Evolutionary conservation across 2,797 vertebrate species (phyloP).

Genomic region (Alcedo quadribrachys): DNA sequence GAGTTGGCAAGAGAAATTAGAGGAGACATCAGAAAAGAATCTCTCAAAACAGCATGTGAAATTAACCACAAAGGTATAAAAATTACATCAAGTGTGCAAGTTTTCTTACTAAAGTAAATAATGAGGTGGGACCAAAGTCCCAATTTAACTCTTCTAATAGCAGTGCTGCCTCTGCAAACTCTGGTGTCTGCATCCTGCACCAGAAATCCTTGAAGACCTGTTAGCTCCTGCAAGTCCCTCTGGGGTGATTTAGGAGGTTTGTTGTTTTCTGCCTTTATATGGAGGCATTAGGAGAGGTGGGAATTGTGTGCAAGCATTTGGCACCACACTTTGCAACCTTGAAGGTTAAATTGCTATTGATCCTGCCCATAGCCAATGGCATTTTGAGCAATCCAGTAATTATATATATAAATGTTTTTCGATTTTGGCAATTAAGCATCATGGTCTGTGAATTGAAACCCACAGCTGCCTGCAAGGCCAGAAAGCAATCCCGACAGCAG

Average conservation of each 20-base stretch:
- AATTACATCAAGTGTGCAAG: rapidly evolving
- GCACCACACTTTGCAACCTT: neutral
- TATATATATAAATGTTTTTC: neutral
- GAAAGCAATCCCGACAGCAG: neutral
- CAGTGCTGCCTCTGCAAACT: neutral
- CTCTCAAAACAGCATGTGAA: neutral
- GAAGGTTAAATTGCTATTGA: neutral
- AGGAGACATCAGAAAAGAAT: neutral
- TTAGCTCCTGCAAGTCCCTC: neutral
- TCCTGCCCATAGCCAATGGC: neutral
- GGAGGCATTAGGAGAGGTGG: neutral
- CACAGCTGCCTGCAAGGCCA: neutral
- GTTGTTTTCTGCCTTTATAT: neutral
- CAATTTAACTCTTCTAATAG: neutral
- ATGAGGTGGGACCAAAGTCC: neutral
- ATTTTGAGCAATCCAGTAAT: neutral
- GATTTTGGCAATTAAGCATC: neutral
- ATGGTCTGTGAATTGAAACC: neutral
- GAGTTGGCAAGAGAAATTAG: neutral
- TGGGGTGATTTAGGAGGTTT: neutral
- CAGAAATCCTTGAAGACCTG: neutral
- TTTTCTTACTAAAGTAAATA: neutral
- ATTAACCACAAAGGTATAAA: neutral
- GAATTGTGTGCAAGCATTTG: neutral
- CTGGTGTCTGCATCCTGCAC: neutral